These are phyloP conservation scores for Tenebrio molitor DNA, from an alignment of 1,140 invertebrate species.

Conservation along the genomic window DNA sequence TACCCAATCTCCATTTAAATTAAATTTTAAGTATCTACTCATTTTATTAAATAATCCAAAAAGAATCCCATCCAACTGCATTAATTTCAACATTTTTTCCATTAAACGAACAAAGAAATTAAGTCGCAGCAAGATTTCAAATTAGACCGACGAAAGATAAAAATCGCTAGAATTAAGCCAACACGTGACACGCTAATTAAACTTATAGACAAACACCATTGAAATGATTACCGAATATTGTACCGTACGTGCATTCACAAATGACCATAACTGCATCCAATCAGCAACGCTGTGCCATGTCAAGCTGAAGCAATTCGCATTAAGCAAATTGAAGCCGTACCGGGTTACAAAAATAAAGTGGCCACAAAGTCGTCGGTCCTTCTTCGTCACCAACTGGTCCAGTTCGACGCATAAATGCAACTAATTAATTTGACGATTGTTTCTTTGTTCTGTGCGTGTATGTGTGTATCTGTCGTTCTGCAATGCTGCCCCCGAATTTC, in stretches of 20 bases:
- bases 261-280: too few species aligned
- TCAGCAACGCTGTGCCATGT: too few species aligned
- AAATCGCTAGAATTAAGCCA: too few species aligned
- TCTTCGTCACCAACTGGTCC: neutral
- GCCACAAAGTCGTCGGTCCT: too few species aligned
- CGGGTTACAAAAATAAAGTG: too few species aligned
- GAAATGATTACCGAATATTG: too few species aligned
- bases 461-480: constrained; percentile 58
- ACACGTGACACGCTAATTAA: too few species aligned
- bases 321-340: too few species aligned
- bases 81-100: constrained; percentile 7
- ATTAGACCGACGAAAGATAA: neutral
- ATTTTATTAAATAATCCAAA: constrained; percentile 41
- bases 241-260: too few species aligned
- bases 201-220: too few species aligned
- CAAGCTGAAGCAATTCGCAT: too few species aligned
- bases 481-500: constrained; percentile 59
- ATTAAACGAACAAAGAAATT: constrained; percentile 7
- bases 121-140: neutral
- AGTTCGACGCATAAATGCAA: constrained; percentile 50
- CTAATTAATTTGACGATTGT: constrained; percentile 60
- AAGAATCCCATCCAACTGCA: constrained; percentile 3
- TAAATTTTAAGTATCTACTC: constrained; percentile 46
- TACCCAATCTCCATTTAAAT: constrained; percentile 47
- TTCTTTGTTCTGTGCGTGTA: constrained; percentile 57